Percentiles rank a stretch among this genome's conserved stretches.
Evolutionary conservation across 2,113 vertebrate species (phyloP).

Genomic region (Lucifuga dentata): DNA sequence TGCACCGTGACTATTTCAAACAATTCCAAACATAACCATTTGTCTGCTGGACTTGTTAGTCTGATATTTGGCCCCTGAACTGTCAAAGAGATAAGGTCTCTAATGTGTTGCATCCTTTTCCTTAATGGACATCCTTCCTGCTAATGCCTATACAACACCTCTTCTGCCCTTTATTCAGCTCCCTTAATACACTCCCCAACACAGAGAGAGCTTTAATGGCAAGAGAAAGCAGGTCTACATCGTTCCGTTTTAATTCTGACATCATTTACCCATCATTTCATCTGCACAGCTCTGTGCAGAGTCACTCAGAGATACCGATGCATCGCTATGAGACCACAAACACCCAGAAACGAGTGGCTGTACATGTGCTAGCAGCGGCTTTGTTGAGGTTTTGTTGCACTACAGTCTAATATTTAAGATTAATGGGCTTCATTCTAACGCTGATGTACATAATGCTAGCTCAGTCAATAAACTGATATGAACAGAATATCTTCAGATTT

Average conservation of each 20-base stretch:
- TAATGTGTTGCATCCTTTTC: slow-evolving; percentile 74
- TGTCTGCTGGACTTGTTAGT: slow-evolving; percentile 38
- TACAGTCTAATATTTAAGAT: too few species aligned
- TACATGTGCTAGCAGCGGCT: too few species aligned
- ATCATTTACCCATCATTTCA: slow-evolving; percentile 41
- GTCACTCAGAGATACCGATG: slow-evolving; percentile 7
- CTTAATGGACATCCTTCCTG: slow-evolving; percentile 74
- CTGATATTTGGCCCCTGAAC: slow-evolving; percentile 45
- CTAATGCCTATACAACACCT: slow-evolving; percentile 64
- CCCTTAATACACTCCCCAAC: slow-evolving; percentile 39
- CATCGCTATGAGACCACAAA: not conserved
- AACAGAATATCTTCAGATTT: not conserved
- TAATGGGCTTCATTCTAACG: not conserved
- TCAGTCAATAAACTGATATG: slow-evolving; percentile 1
- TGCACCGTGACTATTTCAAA: slow-evolving; percentile 34
- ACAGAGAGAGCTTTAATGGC: slow-evolving; percentile 33
- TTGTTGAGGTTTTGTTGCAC: too few species aligned
- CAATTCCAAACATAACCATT: slow-evolving; percentile 28
- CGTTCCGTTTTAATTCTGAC: slow-evolving; percentile 42
- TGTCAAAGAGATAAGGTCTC: slow-evolving; percentile 54
- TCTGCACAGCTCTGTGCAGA: slow-evolving; percentile 20
- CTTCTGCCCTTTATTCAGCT: slow-evolving; percentile 52
- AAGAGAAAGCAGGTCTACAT: slow-evolving; percentile 25
- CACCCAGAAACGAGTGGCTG: not conserved
- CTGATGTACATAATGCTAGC: not conserved